These are phyloP conservation scores for Lethrus apterus DNA, from an alignment of 1,140 invertebrate species.

Conservation along the genomic window DNA sequence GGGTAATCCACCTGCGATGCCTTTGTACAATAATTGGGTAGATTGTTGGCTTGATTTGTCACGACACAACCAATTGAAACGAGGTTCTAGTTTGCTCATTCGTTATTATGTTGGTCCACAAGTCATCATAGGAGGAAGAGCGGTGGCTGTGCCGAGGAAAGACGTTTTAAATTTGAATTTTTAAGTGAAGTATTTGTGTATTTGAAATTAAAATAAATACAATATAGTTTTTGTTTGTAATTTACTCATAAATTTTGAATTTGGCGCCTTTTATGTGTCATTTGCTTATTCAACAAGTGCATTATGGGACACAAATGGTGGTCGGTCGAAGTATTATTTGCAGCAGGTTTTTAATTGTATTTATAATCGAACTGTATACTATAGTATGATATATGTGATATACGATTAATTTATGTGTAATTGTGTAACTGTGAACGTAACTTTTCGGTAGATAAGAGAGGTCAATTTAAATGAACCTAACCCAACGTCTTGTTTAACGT, in stretches of 20 bases:
- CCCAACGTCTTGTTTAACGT: slow-evolving; percentile 30
- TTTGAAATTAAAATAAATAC: slow-evolving; percentile 3
- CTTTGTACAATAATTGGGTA: slow-evolving; percentile 66
- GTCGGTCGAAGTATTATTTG: slow-evolving; percentile 27
- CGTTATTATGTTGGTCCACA: slow-evolving; percentile 67
- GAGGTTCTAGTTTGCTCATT: slow-evolving; percentile 75
- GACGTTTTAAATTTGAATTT: slow-evolving; percentile 13
- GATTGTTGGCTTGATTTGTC: slow-evolving; percentile 73
- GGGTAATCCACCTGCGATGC: slow-evolving; percentile 73
- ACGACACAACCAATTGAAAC: slow-evolving; percentile 64
- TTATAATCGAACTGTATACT: slow-evolving; percentile 19
- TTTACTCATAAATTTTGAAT: slow-evolving; percentile 5
- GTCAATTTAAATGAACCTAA: slow-evolving; percentile 40
- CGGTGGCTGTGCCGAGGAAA: slow-evolving; percentile 18
- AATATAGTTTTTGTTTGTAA: slow-evolving; percentile 9
- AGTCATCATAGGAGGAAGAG: slow-evolving; percentile 27
- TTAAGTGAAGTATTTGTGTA: neutral
- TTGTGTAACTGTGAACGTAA: slow-evolving; percentile 17
- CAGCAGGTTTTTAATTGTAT: slow-evolving; percentile 17
- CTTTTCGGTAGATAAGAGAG: slow-evolving; percentile 24
- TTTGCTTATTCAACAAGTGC: slow-evolving; percentile 35
- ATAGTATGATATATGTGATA: slow-evolving; percentile 34
- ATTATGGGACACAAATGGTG: slow-evolving; percentile 38
- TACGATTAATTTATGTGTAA: slow-evolving; percentile 26
- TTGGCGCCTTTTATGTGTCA: neutral